Conservation (phyloP, 2,113 vertebrate genomes). For the Falcunculus frontatus region DNA sequence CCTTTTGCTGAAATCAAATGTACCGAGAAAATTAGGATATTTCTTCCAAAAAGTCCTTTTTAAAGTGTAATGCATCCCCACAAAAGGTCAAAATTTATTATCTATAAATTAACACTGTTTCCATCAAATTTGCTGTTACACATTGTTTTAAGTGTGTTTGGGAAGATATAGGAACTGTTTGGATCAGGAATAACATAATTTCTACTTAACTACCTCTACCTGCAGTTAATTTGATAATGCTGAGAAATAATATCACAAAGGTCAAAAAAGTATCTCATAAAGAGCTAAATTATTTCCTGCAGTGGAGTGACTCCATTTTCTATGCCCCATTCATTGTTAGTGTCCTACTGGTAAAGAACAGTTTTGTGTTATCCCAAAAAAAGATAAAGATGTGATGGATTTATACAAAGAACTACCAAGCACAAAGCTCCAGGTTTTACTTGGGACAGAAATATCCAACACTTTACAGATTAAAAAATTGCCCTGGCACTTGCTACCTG, state of each 20-base stretch:
- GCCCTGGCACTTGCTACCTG: background rate
- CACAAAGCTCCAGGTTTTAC: background rate
- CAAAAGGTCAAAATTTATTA: constrained; percentile 59
- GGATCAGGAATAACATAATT: background rate
- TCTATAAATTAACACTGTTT: constrained; percentile 34
- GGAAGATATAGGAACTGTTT: background rate
- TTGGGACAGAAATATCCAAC: background rate
- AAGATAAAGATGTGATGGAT: background rate
- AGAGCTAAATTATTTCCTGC: background rate
- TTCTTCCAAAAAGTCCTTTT: constrained; percentile 15
- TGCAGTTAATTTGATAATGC: background rate
- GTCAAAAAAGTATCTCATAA: background rate
- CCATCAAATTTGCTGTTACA: background rate
- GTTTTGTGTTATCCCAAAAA: background rate
- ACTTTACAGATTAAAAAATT: background rate
- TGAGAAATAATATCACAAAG: background rate
- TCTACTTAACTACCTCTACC: background rate
- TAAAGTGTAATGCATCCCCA: background rate
- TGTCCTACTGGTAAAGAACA: background rate
- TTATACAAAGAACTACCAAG: background rate
- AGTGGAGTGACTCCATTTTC: background rate
- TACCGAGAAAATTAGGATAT: constrained; percentile 33
- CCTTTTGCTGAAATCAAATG: constrained; percentile 54
- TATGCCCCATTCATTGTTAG: background rate
- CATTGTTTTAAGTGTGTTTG: background rate